Base-by-base conservation (phyloP, 2,113 vertebrate species). In the Rhea americana region DNA sequence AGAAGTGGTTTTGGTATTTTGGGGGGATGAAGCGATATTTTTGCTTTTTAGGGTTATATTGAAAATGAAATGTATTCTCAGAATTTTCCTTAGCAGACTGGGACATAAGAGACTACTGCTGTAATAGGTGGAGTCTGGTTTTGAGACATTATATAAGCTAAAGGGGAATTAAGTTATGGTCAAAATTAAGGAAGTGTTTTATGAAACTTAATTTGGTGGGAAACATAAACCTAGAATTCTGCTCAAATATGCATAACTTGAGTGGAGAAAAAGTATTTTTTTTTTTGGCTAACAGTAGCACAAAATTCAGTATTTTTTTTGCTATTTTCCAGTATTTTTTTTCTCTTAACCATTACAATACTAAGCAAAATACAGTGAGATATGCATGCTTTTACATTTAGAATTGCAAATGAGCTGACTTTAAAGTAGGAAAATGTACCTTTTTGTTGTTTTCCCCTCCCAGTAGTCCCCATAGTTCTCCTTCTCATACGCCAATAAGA, bases 381-480 rank as follows among this genome's bases (percentile, higher is more conserved):
- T 11, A 28, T 32, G 45, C 3, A 20, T 3, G 1, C n/a, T 43
- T 82, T 41, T 91, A 25, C 13, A 55, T 32, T 73, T 74, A 56
- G 37, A 37, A n/a, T 55, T 82, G 24, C 8, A 48, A 56, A 2
- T 47, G 39, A 76, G 21, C 22, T 37, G 61, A n/a, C 6, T 79
- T 94, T 78, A 59, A 58, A 70, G 9, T 63, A 20, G 4, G 1
- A 53, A 90, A 59, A 43, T n/a, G 2, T 58, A 7, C 68, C 85
- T 82, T 87, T 61, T 2, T 30, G 55, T 80, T 67, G 90, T 53
- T 72, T 35, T 39, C 26, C 24, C 28, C 45, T 77, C 41, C 20
- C 82, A 98, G 98, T 81, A 99, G 99, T 86, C 99, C 99, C n/a
- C 98, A 99, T 73, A 98, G 98, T 91, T 99, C 99, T 39, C 99